Evolutionary conservation across 2,113 vertebrate species (phyloP), one percentile per base, ranked within the genome.

Genomic region (Sander vitreus): DNA sequence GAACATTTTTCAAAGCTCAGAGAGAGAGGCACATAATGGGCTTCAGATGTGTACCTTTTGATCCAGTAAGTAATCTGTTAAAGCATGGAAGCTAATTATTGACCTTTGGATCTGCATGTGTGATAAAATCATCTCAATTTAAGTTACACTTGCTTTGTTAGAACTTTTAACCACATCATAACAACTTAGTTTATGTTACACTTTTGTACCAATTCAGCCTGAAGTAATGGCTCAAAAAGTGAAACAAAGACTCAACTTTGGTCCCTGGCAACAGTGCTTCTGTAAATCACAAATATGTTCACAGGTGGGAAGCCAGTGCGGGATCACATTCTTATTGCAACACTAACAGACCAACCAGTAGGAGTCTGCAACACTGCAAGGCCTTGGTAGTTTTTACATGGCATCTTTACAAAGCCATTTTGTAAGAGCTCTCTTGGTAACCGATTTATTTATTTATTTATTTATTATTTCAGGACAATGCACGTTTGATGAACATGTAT

Each of bases 401-500:
- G 36, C 27, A 39, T 39, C 9, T 9, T 39, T 39, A 39, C 39
- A 63, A 76, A 79, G 70, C 70, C 53, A 74, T 23, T 55, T 59
- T 66, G 16, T 58, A 14, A 75, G 36, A 13, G 45, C 48, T 71
- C 71, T 77, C 63, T 58, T 23, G 23, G 33, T 69, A 57, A 36
- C 73, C 57, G 78, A 73, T n/a, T n/a, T n/a, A n/a, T n/a, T n/a
- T n/a, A n/a, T n/a, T n/a, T n/a, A n/a, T n/a, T n/a, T n/a, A n/a
- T n/a, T n/a, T n/a, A n/a, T n/a, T n/a, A n/a, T n/a, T n/a, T n/a
- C n/a, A n/a, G n/a, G n/a, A n/a, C n/a, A n/a, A n/a, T n/a, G n/a
- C n/a, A n/a, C n/a, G n/a, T n/a, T n/a, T n/a, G n/a, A n/a, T n/a
- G n/a, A n/a, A n/a, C n/a, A n/a, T n/a, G n/a, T n/a, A n/a, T n/a